Evolutionary conservation across 2,888 invertebrate species (phyloP).

Genomic region (Acanthopleura granulata): DNA sequence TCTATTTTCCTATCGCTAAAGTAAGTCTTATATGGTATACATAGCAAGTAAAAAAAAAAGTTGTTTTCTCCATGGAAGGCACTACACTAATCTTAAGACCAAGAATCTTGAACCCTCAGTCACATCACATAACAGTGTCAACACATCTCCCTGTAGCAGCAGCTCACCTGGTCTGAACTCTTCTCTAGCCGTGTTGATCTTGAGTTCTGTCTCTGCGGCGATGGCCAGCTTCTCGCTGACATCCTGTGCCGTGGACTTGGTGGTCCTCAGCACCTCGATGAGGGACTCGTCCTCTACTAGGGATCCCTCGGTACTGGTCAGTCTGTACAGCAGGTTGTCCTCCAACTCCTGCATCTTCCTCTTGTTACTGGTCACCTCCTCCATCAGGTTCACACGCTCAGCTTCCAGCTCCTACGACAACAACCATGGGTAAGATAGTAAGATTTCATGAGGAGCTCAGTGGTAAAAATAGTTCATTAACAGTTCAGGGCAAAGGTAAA

Average conservation of each 20-base stretch:
- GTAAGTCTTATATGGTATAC: too few relatives aligned
- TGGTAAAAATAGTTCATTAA: too few relatives aligned
- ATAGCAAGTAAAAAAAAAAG: too few relatives aligned
- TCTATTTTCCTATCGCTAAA: too few relatives aligned
- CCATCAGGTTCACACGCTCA: conserved; percentile 91
- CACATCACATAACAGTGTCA: too few relatives aligned
- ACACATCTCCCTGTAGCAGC: not conserved
- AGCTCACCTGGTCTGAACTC: conserved; percentile 84
- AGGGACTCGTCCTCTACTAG: conserved; percentile 96
- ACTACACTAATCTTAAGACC: too few relatives aligned
- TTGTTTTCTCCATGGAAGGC: too few relatives aligned
- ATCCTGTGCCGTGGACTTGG: conserved; percentile 80
- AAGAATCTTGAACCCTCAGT: too few relatives aligned
- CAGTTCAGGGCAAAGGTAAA: too few relatives aligned
- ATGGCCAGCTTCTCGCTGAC: conserved; percentile 94
- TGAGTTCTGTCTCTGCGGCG: conserved; percentile 92
- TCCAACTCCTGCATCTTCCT: conserved; percentile 96
- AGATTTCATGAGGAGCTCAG: too few relatives aligned
- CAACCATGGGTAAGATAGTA: too few relatives aligned
- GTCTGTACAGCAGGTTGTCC: conserved; percentile 88
- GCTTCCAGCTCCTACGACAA: conserved; percentile 84
- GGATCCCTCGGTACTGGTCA: conserved; percentile 93
- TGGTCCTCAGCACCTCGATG: conserved; percentile 74
- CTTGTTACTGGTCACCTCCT: conserved; percentile 97
- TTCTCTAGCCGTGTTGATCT: conserved; percentile 93